These are phyloP conservation scores for Ganaspis sp. DNA, from an alignment of 1,140 invertebrate genomes.

Conservation along the genomic window DNA sequence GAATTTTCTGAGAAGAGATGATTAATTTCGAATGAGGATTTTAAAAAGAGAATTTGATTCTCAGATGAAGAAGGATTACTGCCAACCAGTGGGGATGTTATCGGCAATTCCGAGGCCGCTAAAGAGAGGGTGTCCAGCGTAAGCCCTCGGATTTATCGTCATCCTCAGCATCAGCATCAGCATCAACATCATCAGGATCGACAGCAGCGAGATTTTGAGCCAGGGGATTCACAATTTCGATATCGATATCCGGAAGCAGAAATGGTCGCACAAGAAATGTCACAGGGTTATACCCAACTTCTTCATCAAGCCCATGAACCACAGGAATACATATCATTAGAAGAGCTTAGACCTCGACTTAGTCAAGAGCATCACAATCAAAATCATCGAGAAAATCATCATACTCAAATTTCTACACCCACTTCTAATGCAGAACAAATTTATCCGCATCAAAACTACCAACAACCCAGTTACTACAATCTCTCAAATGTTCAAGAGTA, in stretches of 20 bases:
- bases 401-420: slow-evolving; percentile 39
- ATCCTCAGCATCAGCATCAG: slow-evolving; percentile 47
- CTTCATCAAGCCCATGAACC: slow-evolving; percentile 66
- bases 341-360: slow-evolving; percentile 64
- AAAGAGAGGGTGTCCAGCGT: slow-evolving; percentile 56
- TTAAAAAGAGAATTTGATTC: slow-evolving; percentile 44
- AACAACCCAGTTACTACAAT: slow-evolving; percentile 66
- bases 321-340: slow-evolving; percentile 68
- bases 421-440: slow-evolving; percentile 34
- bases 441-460: slow-evolving; percentile 55
- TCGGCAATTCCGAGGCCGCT: slow-evolving; percentile 57
- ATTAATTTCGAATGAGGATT: background rate
- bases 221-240: slow-evolving; percentile 51
- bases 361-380: slow-evolving; percentile 57
- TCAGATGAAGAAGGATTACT: slow-evolving; percentile 66
- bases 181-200: slow-evolving; percentile 44
- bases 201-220: slow-evolving; percentile 40
- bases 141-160: slow-evolving; percentile 50
- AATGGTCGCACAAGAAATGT: slow-evolving; percentile 72
- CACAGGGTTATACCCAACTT: slow-evolving; percentile 69
- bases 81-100: slow-evolving; percentile 59
- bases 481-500: slow-evolving; percentile 68
- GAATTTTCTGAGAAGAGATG: background rate
- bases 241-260: slow-evolving; percentile 56
- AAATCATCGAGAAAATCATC: slow-evolving; percentile 47